Conservation (phyloP, 2,797 vertebrate species). For the Platalea minor region DNA sequence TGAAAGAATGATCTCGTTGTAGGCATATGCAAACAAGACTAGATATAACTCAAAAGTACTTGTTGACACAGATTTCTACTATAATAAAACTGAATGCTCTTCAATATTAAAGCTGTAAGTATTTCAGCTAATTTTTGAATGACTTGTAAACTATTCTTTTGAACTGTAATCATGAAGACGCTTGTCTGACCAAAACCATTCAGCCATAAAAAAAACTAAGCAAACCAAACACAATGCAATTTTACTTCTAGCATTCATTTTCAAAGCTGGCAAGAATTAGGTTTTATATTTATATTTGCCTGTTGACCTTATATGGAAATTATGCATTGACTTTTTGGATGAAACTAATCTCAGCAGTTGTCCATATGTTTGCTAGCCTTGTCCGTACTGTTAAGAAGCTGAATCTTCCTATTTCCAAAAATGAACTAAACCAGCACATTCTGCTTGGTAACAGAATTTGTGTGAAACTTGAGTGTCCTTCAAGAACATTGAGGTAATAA, state of each 20-base stretch:
- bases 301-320: not conserved
- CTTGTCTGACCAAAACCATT: not conserved
- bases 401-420: not conserved
- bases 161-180: not conserved
- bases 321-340: not conserved
- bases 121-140: not conserved
- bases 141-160: not conserved
- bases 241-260: not conserved
- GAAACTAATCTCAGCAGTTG: not conserved
- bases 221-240: not conserved
- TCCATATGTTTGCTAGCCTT: not conserved
- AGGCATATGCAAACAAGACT: not conserved
- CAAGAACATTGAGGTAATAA: not conserved
- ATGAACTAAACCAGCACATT: not conserved
- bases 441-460: not conserved
- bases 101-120: rapidly evolving
- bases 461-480: not conserved
- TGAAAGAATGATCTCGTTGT: not conserved
- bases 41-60: not conserved
- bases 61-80: not conserved
- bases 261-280: not conserved
- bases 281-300: not conserved
- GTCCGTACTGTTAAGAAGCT: not conserved
- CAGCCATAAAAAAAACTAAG: not conserved
- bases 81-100: not conserved